Base-by-base conservation (phyloP, 2,888 invertebrate genomes). In the Stramonita haemastoma region DNA sequence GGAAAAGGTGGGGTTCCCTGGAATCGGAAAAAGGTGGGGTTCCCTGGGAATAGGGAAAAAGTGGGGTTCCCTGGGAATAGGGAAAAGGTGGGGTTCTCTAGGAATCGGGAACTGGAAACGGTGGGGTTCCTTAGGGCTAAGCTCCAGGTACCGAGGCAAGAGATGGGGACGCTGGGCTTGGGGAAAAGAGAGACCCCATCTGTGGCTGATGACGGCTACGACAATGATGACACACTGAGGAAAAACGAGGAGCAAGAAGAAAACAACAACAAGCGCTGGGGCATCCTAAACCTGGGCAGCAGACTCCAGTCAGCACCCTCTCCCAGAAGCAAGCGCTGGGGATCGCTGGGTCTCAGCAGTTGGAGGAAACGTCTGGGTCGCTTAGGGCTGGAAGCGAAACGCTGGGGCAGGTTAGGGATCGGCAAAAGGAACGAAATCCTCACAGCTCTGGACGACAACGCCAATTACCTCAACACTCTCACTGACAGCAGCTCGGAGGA, bases 101-200 rank as follows among this genome's bases (percentile, higher is more conserved):
- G 87, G 87, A 13, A 70, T 87, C 73, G 87, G 87, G 36, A n/a
- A n/a, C 36, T 70, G 87, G 87, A 87, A 70, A 26, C 73, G 87
- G n/a, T 87, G 36, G 87, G 73, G 86, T 36, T 70, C 36, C 70
- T 36, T 86, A 34, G 86, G 86, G 19, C 11, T 86, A 11, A 60
- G 86, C 17, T 34, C 4, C n/a, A 4, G 34, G 29, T 86, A 86
- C 66, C 36, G 46, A 34, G 84, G 84, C 56, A 84, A 84, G 56
- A 29, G 84, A 19, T 84, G 84, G 84, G 84, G 84, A 57, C 56
- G 17, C 46, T 66, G 13, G 73, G 73, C 46, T 46, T 34, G 26
- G 73, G 73, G 1, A 87, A 87, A 73, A 36, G 46, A 36, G 36
- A 46, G 8, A 46, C 46, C 46, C 46, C 8, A 5, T 46, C 19